phyloP scores from a whole-genome alignment of 1,140 invertebrate genomes.

The Heliconius eleuchia region DNA sequence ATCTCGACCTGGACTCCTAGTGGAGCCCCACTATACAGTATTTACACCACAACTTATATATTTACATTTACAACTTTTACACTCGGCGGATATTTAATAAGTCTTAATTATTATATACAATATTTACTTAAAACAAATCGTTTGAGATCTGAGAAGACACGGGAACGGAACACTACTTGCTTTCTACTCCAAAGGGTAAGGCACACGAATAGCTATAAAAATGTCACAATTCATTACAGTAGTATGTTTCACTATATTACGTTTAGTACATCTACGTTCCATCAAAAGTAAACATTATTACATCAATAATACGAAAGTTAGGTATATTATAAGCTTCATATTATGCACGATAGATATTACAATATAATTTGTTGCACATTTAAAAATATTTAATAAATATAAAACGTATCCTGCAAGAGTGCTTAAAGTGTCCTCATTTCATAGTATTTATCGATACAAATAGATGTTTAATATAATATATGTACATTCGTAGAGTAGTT shows the following conservation, averaged over 20 bases:
- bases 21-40: conserved; percentile 27
- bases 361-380: too few relatives aligned
- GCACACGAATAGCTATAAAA: conserved; percentile 29
- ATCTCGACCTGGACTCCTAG: background rate
- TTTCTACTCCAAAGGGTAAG: conserved; percentile 27
- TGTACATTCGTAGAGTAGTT: background rate
- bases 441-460: background rate
- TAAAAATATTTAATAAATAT: background rate
- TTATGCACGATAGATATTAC: too few relatives aligned
- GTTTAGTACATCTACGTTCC: background rate
- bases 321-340: too few relatives aligned
- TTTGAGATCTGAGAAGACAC: conserved; percentile 20
- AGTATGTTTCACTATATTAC: background rate
- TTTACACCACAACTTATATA: conserved; percentile 30
- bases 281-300: background rate
- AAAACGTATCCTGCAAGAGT: background rate
- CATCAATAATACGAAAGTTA: too few relatives aligned
- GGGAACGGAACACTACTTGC: background rate
- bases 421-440: background rate
- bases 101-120: conserved; percentile 26
- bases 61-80: conserved; percentile 31
- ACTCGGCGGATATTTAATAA: conserved; percentile 16
- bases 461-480: background rate
- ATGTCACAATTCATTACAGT: conserved; percentile 8
- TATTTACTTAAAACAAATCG: background rate